phyloP scores from a whole-genome alignment of 2,797 vertebrate genomes.

The Crax fasciolata region DNA sequence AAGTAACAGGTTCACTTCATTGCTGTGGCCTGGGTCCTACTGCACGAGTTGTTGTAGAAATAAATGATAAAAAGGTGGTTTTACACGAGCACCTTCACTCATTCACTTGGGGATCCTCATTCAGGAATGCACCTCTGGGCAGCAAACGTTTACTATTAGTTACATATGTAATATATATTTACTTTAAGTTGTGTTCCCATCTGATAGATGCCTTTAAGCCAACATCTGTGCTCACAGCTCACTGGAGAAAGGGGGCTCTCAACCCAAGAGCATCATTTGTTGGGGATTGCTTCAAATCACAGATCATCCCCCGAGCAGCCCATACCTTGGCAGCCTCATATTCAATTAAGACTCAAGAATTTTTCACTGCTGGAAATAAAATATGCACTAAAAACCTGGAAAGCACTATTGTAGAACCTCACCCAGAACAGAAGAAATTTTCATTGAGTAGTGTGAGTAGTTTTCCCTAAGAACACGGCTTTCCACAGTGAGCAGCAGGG shows the following conservation, averaged over 20 bases:
- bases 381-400: neutral
- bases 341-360: neutral
- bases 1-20: slow-evolving; percentile 2
- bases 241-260: neutral
- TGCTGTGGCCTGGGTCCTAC: neutral
- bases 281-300: neutral
- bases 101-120: neutral
- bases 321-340: neutral
- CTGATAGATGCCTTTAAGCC: neutral
- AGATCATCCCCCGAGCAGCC: neutral
- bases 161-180: no score
- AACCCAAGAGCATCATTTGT: neutral
- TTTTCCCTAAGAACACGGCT: neutral
- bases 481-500: neutral
- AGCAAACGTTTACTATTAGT: neutral
- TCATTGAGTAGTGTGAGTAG: neutral
- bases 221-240: neutral
- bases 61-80: neutral
- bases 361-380: neutral
- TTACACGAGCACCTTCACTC: neutral
- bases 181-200: neutral
- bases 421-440: neutral
- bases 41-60: neutral
- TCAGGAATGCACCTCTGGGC: neutral
- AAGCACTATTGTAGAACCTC: neutral